Base-by-base conservation (phyloP, 2,888 invertebrate species). In the Rambutsinella grinnellia region DNA sequence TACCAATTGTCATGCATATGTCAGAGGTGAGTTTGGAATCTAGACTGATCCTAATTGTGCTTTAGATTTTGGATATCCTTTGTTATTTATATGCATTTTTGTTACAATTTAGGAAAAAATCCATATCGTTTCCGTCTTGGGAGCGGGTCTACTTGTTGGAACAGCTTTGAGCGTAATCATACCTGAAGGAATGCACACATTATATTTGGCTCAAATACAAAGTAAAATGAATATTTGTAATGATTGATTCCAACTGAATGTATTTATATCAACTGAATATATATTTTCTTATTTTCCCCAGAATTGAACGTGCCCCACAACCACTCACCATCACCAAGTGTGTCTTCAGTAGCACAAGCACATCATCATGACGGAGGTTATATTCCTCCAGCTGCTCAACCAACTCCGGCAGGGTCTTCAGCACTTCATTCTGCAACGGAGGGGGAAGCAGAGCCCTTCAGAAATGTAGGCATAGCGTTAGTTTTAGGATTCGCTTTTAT, bases 91-190 rank as follows among this genome's bases (percentile, higher is more conserved):
- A 36, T 47, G 27, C 49, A 49, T 53, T 78, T 60, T 81, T 81
- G 83, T 36, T 36, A 36, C 79, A 85, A 80, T 81, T 88, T 89
- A 99, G 97, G 95, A 95, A 76, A 97, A 96, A 87, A 89, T 99
- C 36, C 94, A 97, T 85, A 90, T 95, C 85, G 93, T 98, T 44
- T 97, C 98, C 27, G 94, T 98, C 15, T 91, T 99, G 80, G 99
- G 99, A 65, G 99, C 99, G 6, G 99, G 99, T 0, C 90, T 99
- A 6, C 89, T 99, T 0, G 97, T 99, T 0, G 99, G 99, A 1
- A 99, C 99, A 27, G 98, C 99, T 0, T 87, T 99, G 36, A 94
- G 97, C 3, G 99, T 99, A 0, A 99, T 99, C 68, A 98, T 99
- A 84, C 99, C 99, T 0, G 99, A 99, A 88, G 99, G 99, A 5